Percentiles rank a stretch among this genome's conserved stretches.
Conservation (phyloP, 1,140 invertebrate genomes). For the Drosophila malerkotliana region DNA sequence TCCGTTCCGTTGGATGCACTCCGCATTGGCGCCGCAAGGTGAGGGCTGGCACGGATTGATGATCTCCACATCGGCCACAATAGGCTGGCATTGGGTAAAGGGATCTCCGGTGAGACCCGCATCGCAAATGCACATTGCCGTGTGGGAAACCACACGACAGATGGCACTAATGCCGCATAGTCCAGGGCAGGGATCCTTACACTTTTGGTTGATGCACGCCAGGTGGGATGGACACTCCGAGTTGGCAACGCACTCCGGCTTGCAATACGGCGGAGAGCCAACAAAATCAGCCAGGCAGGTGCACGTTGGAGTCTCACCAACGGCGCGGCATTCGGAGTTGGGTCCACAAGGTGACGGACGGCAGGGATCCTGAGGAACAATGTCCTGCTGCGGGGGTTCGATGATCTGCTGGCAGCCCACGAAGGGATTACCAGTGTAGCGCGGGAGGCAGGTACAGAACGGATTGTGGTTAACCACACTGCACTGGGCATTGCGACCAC, state of each 20-base stretch:
- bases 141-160: conserved; percentile 89
- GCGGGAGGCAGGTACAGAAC: conserved; percentile 89
- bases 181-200: conserved; percentile 89
- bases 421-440: conserved; percentile 91
- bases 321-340: conserved; percentile 88
- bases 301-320: conserved; percentile 87
- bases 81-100: conserved; percentile 87
- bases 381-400: conserved; percentile 90
- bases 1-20: conserved; percentile 87
- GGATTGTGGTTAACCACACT: conserved; percentile 89
- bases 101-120: conserved; percentile 90
- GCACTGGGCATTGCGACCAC: conserved; percentile 89
- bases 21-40: conserved; percentile 91
- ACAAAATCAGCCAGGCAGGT: conserved; percentile 88
- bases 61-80: conserved; percentile 80
- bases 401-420: conserved; percentile 85
- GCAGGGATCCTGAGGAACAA: conserved; percentile 87
- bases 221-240: conserved; percentile 88
- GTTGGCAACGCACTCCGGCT: conserved; percentile 90
- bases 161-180: conserved; percentile 89
- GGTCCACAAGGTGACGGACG: conserved; percentile 90
- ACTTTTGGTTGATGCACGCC: conserved; percentile 89
- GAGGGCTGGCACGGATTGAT: conserved; percentile 89
- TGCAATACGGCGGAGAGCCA: conserved; percentile 90
- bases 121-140: conserved; percentile 89